Percentiles rank a stretch among this genome's conserved stretches.
phyloP scores from a whole-genome alignment of 1,140 invertebrate species.

The Trissolcus basalis region DNA sequence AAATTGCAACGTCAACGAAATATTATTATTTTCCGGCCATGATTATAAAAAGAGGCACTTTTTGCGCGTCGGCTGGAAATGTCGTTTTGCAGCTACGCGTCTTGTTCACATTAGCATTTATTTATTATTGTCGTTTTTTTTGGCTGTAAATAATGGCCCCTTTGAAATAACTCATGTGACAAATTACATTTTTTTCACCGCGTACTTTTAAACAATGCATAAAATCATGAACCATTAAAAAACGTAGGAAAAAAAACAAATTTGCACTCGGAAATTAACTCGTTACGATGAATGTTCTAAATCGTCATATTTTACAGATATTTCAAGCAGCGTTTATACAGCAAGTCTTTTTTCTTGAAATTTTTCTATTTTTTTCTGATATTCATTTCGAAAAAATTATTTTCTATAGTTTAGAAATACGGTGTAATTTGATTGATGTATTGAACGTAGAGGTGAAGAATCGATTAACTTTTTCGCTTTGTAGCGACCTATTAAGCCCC shows the following conservation, averaged over 20 bases:
- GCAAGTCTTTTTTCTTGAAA: too few relatives aligned
- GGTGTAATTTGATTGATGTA: too few relatives aligned
- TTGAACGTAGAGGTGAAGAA: too few relatives aligned
- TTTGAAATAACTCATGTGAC: constrained; percentile 38
- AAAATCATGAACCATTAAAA: constrained; percentile 17
- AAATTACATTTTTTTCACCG: constrained; percentile 43
- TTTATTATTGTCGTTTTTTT: constrained; percentile 20
- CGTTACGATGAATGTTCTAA: background rate
- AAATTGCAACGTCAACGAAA: background rate
- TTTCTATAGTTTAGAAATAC: too few relatives aligned
- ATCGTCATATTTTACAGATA: too few relatives aligned
- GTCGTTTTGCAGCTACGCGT: constrained; percentile 24
- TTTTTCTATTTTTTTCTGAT: too few relatives aligned
- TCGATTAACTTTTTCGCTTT: too few relatives aligned
- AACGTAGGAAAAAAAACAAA: constrained; percentile 7
- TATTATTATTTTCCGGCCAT: constrained; percentile 16
- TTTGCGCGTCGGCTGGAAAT: constrained; percentile 18
- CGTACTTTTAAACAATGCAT: constrained; percentile 37
- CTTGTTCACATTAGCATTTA: constrained; percentile 40
- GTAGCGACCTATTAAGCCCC: too few relatives aligned
- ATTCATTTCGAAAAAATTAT: too few relatives aligned
- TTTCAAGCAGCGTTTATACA: too few relatives aligned
- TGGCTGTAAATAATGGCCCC: background rate
- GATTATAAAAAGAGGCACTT: constrained; percentile 17
- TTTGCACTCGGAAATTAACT: constrained; percentile 3